These are phyloP conservation scores for Natrix natrix DNA, from an alignment of 2,797 vertebrate genomes.

Conservation along the genomic window DNA sequence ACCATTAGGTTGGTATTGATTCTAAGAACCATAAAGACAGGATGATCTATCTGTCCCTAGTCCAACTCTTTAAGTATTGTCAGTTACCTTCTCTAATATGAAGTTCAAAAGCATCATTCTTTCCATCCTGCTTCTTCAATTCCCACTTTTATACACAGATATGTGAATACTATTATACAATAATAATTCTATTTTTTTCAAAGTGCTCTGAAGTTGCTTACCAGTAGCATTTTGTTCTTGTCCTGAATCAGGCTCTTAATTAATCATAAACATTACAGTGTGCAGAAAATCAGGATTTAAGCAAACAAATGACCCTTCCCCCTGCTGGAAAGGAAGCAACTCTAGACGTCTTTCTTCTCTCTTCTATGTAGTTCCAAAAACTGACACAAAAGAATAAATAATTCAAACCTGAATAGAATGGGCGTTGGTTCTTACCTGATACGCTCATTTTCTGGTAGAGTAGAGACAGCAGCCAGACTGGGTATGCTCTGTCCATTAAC, in stretches of 20 bases:
- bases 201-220: neutral
- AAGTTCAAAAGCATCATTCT: neutral
- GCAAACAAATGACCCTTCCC: neutral
- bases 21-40: neutral
- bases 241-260: neutral
- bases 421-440: too few species aligned
- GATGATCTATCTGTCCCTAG: neutral
- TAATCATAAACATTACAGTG: neutral
- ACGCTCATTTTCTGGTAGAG: too few species aligned
- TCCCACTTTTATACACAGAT: neutral
- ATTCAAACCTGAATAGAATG: slow-evolving; percentile 8
- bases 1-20: neutral
- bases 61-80: neutral
- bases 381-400: neutral
- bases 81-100: neutral
- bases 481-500: too few species aligned
- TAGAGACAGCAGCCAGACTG: too few species aligned
- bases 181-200: neutral
- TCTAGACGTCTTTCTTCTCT: neutral
- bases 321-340: neutral
- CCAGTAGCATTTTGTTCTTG: neutral
- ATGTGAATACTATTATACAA: neutral
- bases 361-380: neutral
- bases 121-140: neutral
- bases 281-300: neutral